phyloP scores from a whole-genome alignment of 2,888 invertebrate genomes.

The Nesidiocoris tenuis region DNA sequence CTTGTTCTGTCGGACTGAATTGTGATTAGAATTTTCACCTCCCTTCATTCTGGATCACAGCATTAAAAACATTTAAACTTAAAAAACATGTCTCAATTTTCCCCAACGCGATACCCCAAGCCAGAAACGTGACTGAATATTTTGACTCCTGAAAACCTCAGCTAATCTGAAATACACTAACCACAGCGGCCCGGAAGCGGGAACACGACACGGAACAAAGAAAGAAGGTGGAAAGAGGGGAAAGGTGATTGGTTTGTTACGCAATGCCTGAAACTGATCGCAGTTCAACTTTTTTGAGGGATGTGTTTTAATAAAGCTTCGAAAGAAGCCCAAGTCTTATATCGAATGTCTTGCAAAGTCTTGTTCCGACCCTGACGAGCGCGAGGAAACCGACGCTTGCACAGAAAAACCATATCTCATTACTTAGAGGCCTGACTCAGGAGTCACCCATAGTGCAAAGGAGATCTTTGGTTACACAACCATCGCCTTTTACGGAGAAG shows the following conservation, averaged over 20 bases:
- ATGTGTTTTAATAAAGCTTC: background rate
- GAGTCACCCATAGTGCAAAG: background rate
- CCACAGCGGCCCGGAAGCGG: background rate
- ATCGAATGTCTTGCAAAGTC: background rate
- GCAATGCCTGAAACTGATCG: background rate
- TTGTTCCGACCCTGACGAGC: background rate
- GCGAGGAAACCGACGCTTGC: too few species aligned
- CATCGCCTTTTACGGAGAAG: background rate
- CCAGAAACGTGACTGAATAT: too few species aligned
- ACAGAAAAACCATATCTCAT: background rate
- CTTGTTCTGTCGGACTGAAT: too few species aligned
- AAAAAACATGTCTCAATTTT: too few species aligned
- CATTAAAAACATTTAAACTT: too few species aligned
- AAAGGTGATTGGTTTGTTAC: too few species aligned
- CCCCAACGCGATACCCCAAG: too few species aligned
- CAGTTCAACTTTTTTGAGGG: background rate
- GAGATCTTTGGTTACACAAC: background rate
- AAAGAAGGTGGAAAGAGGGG: too few species aligned
- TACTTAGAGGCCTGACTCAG: background rate
- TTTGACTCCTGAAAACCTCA: background rate
- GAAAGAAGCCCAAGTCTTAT: background rate
- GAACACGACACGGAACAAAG: background rate
- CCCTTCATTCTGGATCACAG: too few species aligned
- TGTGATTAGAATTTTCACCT: too few species aligned
- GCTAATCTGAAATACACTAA: background rate